Conservation (phyloP, 2,113 vertebrate species). For the Mohoua ochrocephala region DNA sequence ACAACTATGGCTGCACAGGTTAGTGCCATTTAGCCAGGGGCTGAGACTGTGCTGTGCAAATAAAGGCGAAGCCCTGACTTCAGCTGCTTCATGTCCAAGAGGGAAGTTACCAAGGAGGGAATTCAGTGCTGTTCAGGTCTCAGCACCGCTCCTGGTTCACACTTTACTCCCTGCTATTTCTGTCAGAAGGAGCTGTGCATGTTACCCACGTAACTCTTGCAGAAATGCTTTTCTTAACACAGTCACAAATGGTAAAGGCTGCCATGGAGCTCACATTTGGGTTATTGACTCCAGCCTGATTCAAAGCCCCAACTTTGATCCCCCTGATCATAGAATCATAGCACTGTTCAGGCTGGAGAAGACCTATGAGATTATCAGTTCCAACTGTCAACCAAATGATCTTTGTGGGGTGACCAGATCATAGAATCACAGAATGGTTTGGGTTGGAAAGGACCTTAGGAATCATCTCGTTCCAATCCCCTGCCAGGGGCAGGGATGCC, state of each 20-base stretch:
- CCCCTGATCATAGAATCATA: background rate
- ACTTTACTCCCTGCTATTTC: background rate
- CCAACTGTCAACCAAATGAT: background rate
- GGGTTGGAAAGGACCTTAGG: background rate
- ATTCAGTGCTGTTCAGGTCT: background rate
- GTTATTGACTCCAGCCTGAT: background rate
- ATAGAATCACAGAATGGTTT: background rate
- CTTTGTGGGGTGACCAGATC: background rate
- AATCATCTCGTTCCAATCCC: background rate
- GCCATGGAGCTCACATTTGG: background rate
- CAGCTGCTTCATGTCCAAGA: background rate
- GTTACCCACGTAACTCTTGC: background rate
- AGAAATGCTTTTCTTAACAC: background rate
- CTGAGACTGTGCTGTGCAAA: background rate
- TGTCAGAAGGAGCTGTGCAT: background rate
- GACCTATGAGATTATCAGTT: background rate
- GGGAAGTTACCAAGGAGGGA: background rate
- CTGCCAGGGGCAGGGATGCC: background rate
- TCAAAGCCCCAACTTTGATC: background rate
- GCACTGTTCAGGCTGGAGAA: background rate
- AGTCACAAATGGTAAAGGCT: background rate
- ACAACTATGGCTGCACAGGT: constrained; percentile 96
- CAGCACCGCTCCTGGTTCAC: background rate
- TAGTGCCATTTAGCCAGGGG: background rate
- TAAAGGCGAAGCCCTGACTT: background rate